Evolutionary conservation across 2,888 invertebrate genomes (phyloP).

Genomic region (Spicauda simplicius): DNA sequence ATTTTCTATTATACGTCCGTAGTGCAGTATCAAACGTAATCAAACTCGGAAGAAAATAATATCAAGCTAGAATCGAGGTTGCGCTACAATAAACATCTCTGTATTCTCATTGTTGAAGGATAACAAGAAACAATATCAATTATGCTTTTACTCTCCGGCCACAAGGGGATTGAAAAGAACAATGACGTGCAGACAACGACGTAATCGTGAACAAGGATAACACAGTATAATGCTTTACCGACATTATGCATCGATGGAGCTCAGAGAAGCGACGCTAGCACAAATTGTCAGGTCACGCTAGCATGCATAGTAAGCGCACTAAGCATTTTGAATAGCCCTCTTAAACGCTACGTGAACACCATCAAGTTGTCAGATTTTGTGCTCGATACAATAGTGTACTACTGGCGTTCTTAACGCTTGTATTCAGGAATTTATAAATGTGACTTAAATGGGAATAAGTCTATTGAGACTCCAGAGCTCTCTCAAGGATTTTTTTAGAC

Average conservation of each 20-base stretch:
- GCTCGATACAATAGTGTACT: conserved; percentile 20
- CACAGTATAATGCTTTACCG: conserved; percentile 17
- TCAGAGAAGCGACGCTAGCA: conserved; percentile 31
- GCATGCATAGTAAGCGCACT: conserved; percentile 35
- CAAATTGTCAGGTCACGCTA: conserved; percentile 36
- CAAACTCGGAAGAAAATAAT: background rate
- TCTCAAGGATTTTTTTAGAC: background rate
- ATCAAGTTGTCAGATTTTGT: conserved; percentile 33
- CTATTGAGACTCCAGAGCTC: too few species aligned
- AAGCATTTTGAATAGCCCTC: conserved; percentile 36
- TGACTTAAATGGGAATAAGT: background rate
- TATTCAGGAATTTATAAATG: background rate
- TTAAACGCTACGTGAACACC: conserved; percentile 37
- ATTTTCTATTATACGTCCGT: background rate
- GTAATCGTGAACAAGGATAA: conserved; percentile 22
- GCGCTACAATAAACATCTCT: background rate
- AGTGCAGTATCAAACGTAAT: background rate
- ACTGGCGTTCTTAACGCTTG: conserved; percentile 23
- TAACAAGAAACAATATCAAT: conserved; percentile 8
- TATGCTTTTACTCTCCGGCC: background rate
- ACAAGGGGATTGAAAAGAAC: conserved; percentile 18
- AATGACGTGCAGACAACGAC: conserved; percentile 15
- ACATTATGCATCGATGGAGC: conserved; percentile 33
- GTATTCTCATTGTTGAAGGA: conserved; percentile 2
- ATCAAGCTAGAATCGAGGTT: background rate